Evolutionary conservation across 2,888 invertebrate species (phyloP).

Genomic region (Eupithecia subfuscata): DNA sequence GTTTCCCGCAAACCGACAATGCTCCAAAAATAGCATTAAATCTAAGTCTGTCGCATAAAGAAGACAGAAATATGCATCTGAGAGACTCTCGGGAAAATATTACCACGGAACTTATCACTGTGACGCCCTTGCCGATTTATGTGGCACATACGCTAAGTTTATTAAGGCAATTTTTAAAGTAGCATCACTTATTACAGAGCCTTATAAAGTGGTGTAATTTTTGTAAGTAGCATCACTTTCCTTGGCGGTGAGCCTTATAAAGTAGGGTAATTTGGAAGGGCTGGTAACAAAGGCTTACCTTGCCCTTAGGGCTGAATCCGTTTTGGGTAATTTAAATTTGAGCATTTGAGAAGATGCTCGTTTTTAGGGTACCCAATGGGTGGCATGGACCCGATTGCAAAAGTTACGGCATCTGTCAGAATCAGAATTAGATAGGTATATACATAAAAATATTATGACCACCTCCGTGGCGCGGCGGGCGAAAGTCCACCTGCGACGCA

Average conservation of each 20-base stretch:
- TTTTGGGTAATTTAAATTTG: slow-evolving; percentile 12
- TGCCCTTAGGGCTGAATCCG: slow-evolving; percentile 9
- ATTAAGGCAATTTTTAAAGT: not conserved
- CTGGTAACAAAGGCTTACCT: slow-evolving; percentile 25
- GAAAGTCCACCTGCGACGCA: too few species aligned
- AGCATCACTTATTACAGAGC: not conserved
- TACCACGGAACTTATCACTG: not conserved
- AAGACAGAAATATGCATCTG: not conserved
- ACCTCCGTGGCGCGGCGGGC: too few species aligned
- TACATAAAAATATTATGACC: too few species aligned
- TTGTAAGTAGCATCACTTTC: slow-evolving; percentile 13
- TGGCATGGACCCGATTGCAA: not conserved
- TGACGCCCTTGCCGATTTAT: not conserved
- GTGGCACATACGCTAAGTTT: not conserved
- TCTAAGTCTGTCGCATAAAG: not conserved
- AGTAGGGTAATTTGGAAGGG: slow-evolving; percentile 31
- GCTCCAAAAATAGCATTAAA: too few species aligned
- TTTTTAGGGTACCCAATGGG: not conserved
- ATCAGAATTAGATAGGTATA: too few species aligned
- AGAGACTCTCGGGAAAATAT: not conserved
- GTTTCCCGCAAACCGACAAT: not conserved
- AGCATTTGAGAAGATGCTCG: slow-evolving; percentile 2
- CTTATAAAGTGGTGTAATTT: slow-evolving; percentile 4
- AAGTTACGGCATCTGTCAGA: not conserved
- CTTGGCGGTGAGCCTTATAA: slow-evolving; percentile 11